Percentiles rank a stretch among this genome's conserved stretches.
phyloP scores from a whole-genome alignment of 2,113 vertebrate species.

The Amblyornis subalaris region DNA sequence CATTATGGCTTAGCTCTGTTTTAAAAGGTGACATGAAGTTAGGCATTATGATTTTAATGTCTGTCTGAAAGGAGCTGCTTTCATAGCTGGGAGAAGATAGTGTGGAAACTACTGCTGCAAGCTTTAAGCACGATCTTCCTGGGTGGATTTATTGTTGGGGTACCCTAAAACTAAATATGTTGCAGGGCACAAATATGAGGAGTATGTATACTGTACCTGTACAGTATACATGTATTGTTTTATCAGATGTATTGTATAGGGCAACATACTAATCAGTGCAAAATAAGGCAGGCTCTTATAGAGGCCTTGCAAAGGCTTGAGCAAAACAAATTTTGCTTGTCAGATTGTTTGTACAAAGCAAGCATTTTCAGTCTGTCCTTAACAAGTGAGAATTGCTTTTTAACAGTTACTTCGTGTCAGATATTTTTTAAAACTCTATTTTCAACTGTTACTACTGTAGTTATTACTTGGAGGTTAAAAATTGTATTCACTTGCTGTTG shows the following conservation, averaged over 20 bases:
- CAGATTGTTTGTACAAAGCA: background rate
- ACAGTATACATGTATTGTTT: background rate
- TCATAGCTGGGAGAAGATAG: background rate
- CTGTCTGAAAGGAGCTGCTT: background rate
- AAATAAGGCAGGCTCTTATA: background rate
- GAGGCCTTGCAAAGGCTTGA: background rate
- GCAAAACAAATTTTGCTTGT: background rate
- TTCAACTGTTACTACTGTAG: background rate
- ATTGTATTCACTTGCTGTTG: background rate
- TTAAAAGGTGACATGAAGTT: background rate
- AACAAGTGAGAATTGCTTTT: background rate
- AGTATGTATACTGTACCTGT: background rate
- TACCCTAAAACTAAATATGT: background rate
- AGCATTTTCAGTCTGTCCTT: background rate
- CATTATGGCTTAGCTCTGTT: background rate
- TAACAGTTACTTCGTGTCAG: background rate
- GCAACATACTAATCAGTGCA: fast-evolving
- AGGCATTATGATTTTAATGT: background rate
- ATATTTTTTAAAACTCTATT: background rate
- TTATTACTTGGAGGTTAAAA: background rate
- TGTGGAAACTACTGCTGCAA: background rate
- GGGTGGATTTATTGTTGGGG: background rate
- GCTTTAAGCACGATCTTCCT: background rate
- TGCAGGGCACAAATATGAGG: background rate
- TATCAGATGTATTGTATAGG: background rate